These are phyloP conservation scores for Rotaria magnacalcarata DNA, from an alignment of 2,888 invertebrate species.

Conservation along the genomic window DNA sequence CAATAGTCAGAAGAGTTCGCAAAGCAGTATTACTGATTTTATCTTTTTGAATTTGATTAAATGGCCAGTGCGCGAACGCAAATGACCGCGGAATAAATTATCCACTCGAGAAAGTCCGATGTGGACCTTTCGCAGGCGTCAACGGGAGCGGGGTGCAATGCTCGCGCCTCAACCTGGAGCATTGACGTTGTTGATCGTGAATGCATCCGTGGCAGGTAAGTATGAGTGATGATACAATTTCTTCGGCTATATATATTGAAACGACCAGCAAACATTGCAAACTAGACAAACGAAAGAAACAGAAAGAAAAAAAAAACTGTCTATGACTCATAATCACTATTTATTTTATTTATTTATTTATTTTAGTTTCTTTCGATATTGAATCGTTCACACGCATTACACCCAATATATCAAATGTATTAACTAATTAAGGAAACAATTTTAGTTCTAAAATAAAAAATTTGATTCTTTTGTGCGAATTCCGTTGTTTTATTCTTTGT, in stretches of 20 bases:
- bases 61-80: constrained; percentile 20
- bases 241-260: neutral
- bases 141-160: neutral
- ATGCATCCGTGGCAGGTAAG: constrained; percentile 25
- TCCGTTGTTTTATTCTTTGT: too few species aligned
- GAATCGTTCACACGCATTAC: too few species aligned
- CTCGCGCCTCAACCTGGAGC: neutral
- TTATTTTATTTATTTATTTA: too few species aligned
- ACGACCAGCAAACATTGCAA: neutral
- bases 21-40: too few species aligned
- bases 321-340: too few species aligned
- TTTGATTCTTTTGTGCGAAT: too few species aligned
- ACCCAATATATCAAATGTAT: too few species aligned
- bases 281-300: neutral
- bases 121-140: constrained; percentile 18
- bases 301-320: too few species aligned
- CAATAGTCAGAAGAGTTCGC: too few species aligned
- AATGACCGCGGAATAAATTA: constrained; percentile 1
- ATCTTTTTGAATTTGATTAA: neutral
- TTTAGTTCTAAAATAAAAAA: too few species aligned
- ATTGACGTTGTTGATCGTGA: neutral
- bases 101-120: constrained; percentile 19
- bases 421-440: too few species aligned
- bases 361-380: too few species aligned
- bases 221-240: neutral